Base-by-base conservation (phyloP, 1,140 invertebrate genomes). In the Drosophila kanapiae region DNA sequence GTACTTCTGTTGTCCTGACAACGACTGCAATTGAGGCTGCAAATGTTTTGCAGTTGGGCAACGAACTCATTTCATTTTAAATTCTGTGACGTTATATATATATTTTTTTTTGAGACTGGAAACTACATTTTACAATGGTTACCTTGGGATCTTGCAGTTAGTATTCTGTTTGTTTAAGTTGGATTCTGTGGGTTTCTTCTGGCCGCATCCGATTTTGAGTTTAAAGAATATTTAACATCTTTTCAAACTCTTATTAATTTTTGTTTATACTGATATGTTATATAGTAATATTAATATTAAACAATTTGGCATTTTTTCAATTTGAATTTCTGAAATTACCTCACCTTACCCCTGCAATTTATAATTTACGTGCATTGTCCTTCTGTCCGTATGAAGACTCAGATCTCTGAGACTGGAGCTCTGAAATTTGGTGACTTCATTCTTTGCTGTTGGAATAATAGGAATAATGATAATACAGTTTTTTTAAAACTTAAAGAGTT, bases 41-140 rank as follows among this genome's bases (percentile, higher is more conserved):
- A 33, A 72, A 72, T 38, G 43, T 42, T 58, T 59, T 49, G 18
- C 53, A 18, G 31, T 72, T 51, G 14, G 40, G 70, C 45, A 72
- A 51, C 37, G 31, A 74, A 18, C 68, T 31, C 68, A 72, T 72
- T 74, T 72, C 54, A 74, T 74, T 74, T 70, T 27, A 29, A 56
- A 70, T 70, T 56, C 67, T 67, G 38, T 43, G 23, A 33, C 38
- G 29, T 13, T n/a, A n/a, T n/a, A n/a, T n/a, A n/a, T n/a, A n/a
- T n/a, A n/a, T 31, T 68, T 56, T 68, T 53, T 33, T 38, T 45
- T 35, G 31, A 33, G 63, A 27, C 63, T n/a, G 38, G 43, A 37
- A 64, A 42, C 45, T 43, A 35, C 48, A 68, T 23, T 33, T 68
- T 33, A 42, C 63, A 68, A 68, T 54, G 67, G 63, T 29, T 45